Conservation (phyloP, 2,888 invertebrate genomes). For the Saturnia japonica region DNA sequence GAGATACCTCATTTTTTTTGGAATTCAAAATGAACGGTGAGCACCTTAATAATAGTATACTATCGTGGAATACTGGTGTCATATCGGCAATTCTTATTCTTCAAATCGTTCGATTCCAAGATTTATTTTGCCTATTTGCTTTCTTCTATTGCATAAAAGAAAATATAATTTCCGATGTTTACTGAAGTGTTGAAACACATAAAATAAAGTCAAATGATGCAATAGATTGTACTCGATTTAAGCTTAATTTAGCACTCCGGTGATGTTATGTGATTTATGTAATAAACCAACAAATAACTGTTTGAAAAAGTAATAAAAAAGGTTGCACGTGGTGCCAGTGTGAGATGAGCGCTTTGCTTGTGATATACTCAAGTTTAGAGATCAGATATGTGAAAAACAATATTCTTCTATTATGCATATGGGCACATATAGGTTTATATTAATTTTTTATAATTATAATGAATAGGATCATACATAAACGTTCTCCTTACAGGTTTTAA, state of each 20-base stretch:
- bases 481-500: too few species aligned
- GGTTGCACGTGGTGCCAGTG: background rate
- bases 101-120: background rate
- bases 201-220: background rate
- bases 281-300: conserved; percentile 6
- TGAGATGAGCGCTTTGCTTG: background rate
- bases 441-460: too few species aligned
- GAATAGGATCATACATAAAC: too few species aligned
- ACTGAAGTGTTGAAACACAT: background rate
- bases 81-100: background rate
- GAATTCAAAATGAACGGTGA: too few species aligned
- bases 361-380: background rate
- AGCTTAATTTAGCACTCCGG: background rate
- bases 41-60: too few species aligned
- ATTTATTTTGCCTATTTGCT: background rate
- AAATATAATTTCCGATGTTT: background rate
- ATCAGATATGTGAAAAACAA: background rate
- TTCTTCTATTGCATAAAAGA: background rate
- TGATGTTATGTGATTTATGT: conserved; percentile 4
- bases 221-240: background rate
- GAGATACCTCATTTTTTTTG: too few species aligned
- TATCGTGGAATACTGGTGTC: too few species aligned
- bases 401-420: too few species aligned
- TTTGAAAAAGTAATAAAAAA: background rate
- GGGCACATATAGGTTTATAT: too few species aligned